A percentile compares a stretch with the other conserved stretches of the same genome.
phyloP scores from a whole-genome alignment of 2,888 invertebrate genomes.

The Drosophila planitibia region DNA sequence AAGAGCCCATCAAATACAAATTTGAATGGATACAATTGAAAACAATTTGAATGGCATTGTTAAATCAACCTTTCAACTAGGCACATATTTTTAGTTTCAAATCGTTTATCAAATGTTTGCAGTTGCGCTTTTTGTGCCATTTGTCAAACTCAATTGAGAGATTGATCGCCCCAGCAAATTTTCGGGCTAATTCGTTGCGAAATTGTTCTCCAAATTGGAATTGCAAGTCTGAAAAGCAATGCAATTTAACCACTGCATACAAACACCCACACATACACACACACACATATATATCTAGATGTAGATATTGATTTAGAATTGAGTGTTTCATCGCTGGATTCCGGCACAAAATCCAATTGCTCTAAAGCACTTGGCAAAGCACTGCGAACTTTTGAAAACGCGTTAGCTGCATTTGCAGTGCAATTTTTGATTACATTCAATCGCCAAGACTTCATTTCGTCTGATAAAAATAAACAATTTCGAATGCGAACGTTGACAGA shows the following conservation, averaged over 20 bases:
- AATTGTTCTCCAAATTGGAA: constrained; percentile 26
- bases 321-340: constrained; percentile 39
- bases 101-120: too few species aligned
- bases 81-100: neutral
- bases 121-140: neutral
- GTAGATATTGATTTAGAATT: constrained; percentile 10
- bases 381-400: constrained; percentile 48
- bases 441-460: constrained; percentile 21
- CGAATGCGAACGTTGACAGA: neutral
- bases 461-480: neutral
- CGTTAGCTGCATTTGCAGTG: constrained; percentile 57
- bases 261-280: too few species aligned
- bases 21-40: neutral
- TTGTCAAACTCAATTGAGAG: constrained; percentile 30
- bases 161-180: constrained; percentile 29
- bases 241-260: neutral
- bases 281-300: neutral
- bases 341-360: constrained; percentile 49
- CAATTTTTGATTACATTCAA: constrained; percentile 73
- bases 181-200: constrained; percentile 27
- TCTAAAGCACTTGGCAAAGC: constrained; percentile 43
- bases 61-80: neutral
- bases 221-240: constrained; percentile 5
- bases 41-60: neutral
- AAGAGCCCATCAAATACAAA: neutral